Evolutionary conservation across 1,140 invertebrate species (phyloP), one percentile per base, ranked within the genome.

Genomic region (Lepidurus apus): DNA sequence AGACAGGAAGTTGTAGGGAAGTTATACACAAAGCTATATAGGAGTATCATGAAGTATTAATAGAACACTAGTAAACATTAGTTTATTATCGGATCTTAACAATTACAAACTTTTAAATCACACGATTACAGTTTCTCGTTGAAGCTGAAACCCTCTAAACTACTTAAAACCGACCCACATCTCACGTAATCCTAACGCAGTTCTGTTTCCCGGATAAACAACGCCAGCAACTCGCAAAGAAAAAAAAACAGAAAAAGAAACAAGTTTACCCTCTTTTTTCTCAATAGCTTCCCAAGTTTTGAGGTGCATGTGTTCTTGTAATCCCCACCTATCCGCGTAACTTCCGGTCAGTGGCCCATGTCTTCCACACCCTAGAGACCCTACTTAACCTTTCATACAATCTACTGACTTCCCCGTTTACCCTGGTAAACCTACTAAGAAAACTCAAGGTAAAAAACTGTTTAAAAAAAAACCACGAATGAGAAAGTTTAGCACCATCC

Each of bases 291-390:
- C 13, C 21, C 53, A 65, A 65, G 53, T 65, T 65, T 65, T 65
- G 53, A 65, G 53, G 53, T 65, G 53, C 53, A 65, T 65, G 53
- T 65, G 53, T 65, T n/a, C 53, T 1, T 21, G 17, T 65, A 65
- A 65, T 65, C 53, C 53, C 53, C 53, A 65, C 8, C 21, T n/a
- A 65, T 9, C 53, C 17, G 53, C 53, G 53, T 65, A 65, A 65
- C 17, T 65, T 65, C 53, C 53, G 53, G 53, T 65, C 53, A 65
- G 53, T 21, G 53, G 53, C 21, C 53, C 53, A 21, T 65, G 53
- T 65, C 21, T 21, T 65, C 13, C 9, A 65, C 53, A 65, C 53
- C 53, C 53, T 65, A n/a, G 53, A 65, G 53, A 65, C 53, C 53
- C 53, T 47, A 47, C 5, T 47, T 47, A 47, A 47, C 45, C 45